Conservation (phyloP, 2,888 invertebrate genomes). For the Brachyptera risi region DNA sequence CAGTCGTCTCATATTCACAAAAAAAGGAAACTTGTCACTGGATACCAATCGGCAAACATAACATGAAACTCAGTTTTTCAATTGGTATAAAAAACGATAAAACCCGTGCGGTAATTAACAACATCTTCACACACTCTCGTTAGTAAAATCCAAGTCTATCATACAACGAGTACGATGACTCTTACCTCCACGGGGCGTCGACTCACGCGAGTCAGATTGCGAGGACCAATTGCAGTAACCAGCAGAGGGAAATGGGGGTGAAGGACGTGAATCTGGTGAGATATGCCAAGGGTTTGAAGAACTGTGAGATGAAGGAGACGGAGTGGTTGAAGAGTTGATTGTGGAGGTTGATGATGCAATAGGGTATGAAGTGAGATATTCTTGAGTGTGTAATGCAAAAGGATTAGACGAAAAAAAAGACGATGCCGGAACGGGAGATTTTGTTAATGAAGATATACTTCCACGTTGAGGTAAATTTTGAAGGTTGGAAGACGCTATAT, state of each 20-base stretch:
- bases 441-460: not conserved
- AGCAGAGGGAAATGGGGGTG: conserved; percentile 25
- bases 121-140: too few relatives aligned
- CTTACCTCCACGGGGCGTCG: conserved; percentile 25
- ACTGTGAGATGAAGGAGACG: not conserved
- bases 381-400: too few relatives aligned
- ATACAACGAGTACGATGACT: too few relatives aligned
- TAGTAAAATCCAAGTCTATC: too few relatives aligned
- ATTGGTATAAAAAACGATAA: too few relatives aligned
- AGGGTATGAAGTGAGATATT: too few relatives aligned
- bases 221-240: conserved; percentile 31
- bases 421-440: not conserved
- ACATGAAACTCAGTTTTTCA: too few relatives aligned
- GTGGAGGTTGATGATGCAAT: too few relatives aligned
- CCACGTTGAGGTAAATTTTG: not conserved
- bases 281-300: conserved; percentile 26
- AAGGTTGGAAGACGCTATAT: conserved; percentile 6
- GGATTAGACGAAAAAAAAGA: conserved; percentile 3
- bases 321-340: not conserved
- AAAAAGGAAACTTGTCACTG: too few relatives aligned
- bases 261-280: conserved; percentile 25
- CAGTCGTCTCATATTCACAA: too few relatives aligned
- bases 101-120: too few relatives aligned
- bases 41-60: too few relatives aligned
- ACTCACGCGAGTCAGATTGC: conserved; percentile 25